These are phyloP conservation scores for Agrenia bidenticulata DNA, from an alignment of 2,888 invertebrate species.

Conservation along the genomic window DNA sequence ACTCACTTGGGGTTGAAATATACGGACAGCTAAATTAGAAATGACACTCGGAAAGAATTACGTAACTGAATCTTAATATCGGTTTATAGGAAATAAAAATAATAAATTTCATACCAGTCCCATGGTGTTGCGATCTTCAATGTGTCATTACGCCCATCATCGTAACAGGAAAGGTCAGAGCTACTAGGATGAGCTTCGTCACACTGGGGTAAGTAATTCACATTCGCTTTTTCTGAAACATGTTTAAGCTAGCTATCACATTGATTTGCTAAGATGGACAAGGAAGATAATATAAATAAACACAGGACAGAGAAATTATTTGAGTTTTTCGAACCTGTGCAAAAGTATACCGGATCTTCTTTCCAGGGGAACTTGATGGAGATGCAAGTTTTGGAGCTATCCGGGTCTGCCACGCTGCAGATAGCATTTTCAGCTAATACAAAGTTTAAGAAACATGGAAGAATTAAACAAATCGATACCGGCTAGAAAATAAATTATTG, in stretches of 20 bases:
- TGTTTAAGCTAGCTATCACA: no score
- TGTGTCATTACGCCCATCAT: constrained; percentile 24
- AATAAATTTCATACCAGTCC: constrained; percentile 26
- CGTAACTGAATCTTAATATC: no score
- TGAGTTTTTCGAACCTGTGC: no score
- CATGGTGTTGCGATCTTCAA: constrained; percentile 33
- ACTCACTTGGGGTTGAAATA: constrained; percentile 23
- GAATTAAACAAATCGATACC: no score
- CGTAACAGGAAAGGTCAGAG: constrained; percentile 7
- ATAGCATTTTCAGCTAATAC: background rate
- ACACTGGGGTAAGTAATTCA: constrained; percentile 27
- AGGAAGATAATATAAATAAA: no score
- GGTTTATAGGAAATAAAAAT: no score
- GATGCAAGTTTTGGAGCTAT: constrained; percentile 21
- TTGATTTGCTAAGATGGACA: no score
- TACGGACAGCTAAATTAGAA: constrained; percentile 19
- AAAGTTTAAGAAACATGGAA: no score
- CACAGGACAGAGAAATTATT: no score
- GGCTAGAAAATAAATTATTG: no score
- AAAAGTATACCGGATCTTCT: constrained; percentile 28
- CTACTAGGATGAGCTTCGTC: constrained; percentile 10
- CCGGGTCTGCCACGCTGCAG: constrained; percentile 28
- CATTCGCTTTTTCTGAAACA: constrained; percentile 8
- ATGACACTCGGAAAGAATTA: no score
- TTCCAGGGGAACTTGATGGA: constrained; percentile 33